Evolutionary conservation across 2,797 vertebrate species (phyloP), one percentile per base, ranked within the genome.

Genomic region (Onychomys torridus): DNA sequence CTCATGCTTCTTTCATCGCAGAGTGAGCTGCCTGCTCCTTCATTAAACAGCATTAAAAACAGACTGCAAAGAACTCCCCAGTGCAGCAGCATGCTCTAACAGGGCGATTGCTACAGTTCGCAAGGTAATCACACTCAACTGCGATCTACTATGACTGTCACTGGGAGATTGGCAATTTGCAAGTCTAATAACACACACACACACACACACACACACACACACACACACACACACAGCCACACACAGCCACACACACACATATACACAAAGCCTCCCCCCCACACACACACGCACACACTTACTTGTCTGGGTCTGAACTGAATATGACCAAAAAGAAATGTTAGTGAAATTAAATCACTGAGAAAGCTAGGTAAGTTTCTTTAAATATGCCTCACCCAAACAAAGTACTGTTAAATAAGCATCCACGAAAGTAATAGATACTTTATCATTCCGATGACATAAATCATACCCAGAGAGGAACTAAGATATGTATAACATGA

Each of bases 1-100:
- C 98, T 98, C 97, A 97, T 97, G 98, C 97, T 98, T 96, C 97
- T 34, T 86, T 97, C 87, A 98, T 97, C 90, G 98, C 97, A 98
- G 98, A 98, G 93, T 90, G 97, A 98, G 98, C 98, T 95, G 97
- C 97, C 98, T 94, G 96, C 96, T 98, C 98, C 98, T 98, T 99
- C 98, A 97, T 98, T 98, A 98, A 98, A 97, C 95, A 98, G 98
- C 95, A 98, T 98, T 98, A 98, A 98, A 98, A 98, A 98, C 98
- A 98, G 98, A 97, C 97, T 97, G 98, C 98, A 97, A 97, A 96
- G 83, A 98, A 98, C 90, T 98, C 98, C 98, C 98, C 96, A 96
- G 96, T 65, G 97, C 98, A 98, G 97, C 98, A 98, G 98, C 97
- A 97, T 97, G 96, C 98, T 98, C 98, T 95, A 96, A 98, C 94